Evolutionary conservation across 2,888 invertebrate species (phyloP), one percentile per base, ranked within the genome.

Genomic region (Nipponacmea schrenckii): DNA sequence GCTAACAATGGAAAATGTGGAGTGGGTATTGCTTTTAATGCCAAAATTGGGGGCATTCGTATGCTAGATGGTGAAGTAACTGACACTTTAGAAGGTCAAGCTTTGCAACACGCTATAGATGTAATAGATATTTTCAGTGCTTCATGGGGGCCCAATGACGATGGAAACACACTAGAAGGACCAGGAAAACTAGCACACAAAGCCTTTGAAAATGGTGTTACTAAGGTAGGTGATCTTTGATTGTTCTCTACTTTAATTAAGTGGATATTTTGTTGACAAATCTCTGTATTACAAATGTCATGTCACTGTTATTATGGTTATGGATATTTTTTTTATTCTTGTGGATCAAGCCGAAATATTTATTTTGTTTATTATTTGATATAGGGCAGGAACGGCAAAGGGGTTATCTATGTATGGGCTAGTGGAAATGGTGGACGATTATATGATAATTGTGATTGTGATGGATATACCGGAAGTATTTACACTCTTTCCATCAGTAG

Each of bases 1-100:
- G 98, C 98, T 44, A 97, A 95, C 89, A 99, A 99, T 90, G 94
- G 94, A 85, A 95, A 94, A 87, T 99, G 99, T 89, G 99, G 98
- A 10, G 97, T 99, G 68, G 99, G 99, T 50, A 94, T 99, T 72
- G 99, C 99, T 24, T 98, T 95, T 90, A 97, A 98, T 89, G 94
- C 97, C 75, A 96, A 95, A 89, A 96, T 98, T 85, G 98, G 98
- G 87, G 97, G 95, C 95, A 93, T 97, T 20, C 93, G 95, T 82
- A 93, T 97, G 91, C 91, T 97, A 74, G 96, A 96, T 85, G 96
- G 96, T 1, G 90, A 92, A 75, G 94, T 96, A 69, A 95, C 94
- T 72, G 97, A 97, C 88, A 91, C 94, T 39, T 91, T 96, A 46
- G 97, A 97, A 90, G 96, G 94, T 17, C 93, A 93, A 80, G 95